A percentile compares a stretch with the other conserved stretches of the same genome.
These are phyloP conservation scores for Dolichoris vasculosae DNA, from an alignment of 1,140 invertebrate species.

Conservation along the genomic window DNA sequence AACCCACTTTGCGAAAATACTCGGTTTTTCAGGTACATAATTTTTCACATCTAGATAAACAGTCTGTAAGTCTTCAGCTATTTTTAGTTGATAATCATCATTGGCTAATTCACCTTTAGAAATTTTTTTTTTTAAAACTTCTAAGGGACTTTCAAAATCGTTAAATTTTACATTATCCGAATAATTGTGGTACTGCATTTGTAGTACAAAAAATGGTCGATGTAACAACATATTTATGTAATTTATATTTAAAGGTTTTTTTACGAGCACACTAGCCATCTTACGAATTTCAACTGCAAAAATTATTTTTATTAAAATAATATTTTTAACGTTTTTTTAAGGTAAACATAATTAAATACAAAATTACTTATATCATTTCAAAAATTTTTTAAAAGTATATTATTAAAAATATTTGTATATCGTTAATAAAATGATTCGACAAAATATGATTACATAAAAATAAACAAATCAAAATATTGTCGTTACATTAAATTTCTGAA, in stretches of 20 bases:
- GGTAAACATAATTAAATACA: slow-evolving; percentile 18
- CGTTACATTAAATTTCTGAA: not conserved
- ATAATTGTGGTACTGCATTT: slow-evolving; percentile 53
- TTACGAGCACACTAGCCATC: slow-evolving; percentile 60
- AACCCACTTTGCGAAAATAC: slow-evolving; percentile 71
- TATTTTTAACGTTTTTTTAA: not conserved
- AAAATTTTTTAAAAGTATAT: not conserved
- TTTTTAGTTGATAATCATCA: slow-evolving; percentile 83
- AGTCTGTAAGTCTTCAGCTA: slow-evolving; percentile 81
- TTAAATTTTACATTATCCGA: slow-evolving; percentile 38
- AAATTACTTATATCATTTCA: too few relatives aligned
- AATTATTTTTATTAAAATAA: not conserved
- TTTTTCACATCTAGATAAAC: slow-evolving; percentile 80
- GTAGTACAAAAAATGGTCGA: slow-evolving; percentile 53
- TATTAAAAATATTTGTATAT: not conserved
- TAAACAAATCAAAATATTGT: not conserved
- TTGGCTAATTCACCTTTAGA: slow-evolving; percentile 77
- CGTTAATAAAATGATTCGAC: not conserved
- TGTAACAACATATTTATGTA: slow-evolving; percentile 56
- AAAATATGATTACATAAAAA: not conserved
- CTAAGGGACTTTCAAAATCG: slow-evolving; percentile 69
- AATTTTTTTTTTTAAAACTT: slow-evolving; percentile 78
- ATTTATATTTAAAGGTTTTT: slow-evolving; percentile 55
- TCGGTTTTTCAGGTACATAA: slow-evolving; percentile 77
- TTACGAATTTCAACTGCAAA: slow-evolving; percentile 27